Evolutionary conservation across 2,797 vertebrate genomes (phyloP), one percentile per base, ranked within the genome.

Genomic region (Distichodus sexfasciatus): DNA sequence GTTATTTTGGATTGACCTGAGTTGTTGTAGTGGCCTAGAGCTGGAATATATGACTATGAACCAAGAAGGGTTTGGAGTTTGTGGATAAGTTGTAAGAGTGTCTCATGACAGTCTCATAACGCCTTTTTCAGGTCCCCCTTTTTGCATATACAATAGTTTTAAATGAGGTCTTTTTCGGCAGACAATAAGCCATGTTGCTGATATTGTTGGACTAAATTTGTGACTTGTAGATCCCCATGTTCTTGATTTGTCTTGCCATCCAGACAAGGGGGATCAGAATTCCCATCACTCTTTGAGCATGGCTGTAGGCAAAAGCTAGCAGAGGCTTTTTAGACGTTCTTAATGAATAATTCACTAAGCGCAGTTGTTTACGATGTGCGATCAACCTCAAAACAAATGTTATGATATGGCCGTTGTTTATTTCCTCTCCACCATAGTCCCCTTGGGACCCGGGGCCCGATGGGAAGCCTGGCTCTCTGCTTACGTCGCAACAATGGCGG

Each of bases 311-410:
- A 36, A 67, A 80, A 66, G 77, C 84, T 82, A 78, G 81, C 80
- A 80, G 59, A 78, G 72, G 72, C 76, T 74, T 71, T 76, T 82
- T 67, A 54, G 81, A 80, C 77, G 67, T 75, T 77, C 77, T 79
- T 67, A 67, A 71, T 90, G 82, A 86, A 90, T 90, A 87, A 90
- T 90, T 90, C 83, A 91, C 70, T 65, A 73, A 33, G 44, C 38
- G 11, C 31, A 62, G 83, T 87, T 90, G 89, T 90, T 90, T 87
- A 85, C 78, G 58, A 67, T 54, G 72, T 78, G 82, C 77, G 82
- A 82, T 84, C 84, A 78, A 77, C 71, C 72, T 78, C 80, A 84
- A 77, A 88, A 82, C 78, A 81, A 75, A 74, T 74, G 33, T 67
- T 81, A 82, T 81, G 83, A 84, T 87, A 79, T 79, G 78, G 60